Conservation (phyloP, 2,888 invertebrate genomes). For the Phortica okadai region DNA sequence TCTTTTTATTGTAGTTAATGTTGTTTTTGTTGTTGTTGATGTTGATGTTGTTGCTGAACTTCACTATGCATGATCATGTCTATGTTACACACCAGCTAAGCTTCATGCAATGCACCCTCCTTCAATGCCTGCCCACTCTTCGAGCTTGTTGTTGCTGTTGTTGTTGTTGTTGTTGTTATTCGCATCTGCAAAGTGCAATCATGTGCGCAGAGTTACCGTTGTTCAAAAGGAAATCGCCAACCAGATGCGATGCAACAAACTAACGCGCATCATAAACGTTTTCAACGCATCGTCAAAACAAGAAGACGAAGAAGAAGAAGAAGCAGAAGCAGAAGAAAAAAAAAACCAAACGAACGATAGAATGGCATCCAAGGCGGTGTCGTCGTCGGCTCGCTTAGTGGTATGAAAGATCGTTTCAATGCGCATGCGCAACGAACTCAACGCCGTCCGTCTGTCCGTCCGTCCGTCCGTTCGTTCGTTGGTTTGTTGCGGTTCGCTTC, state of each 20-base stretch:
- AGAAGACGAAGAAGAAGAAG: neutral
- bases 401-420: slow-evolving; percentile 9
- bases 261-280: slow-evolving; percentile 19
- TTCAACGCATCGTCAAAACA: slow-evolving; percentile 16
- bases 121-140: neutral
- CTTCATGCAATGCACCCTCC: neutral
- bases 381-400: neutral
- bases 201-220: slow-evolving; percentile 30
- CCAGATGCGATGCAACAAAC: slow-evolving; percentile 4
- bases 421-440: slow-evolving; percentile 26
- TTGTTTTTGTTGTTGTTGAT: slow-evolving; percentile 42
- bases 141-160: slow-evolving; percentile 2
- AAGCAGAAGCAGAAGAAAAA: neutral
- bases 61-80: slow-evolving; percentile 23
- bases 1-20: slow-evolving; percentile 31
- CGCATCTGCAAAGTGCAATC: slow-evolving; percentile 29
- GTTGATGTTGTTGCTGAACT: slow-evolving; percentile 35
- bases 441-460: neutral
- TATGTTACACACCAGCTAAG: slow-evolving; percentile 10
- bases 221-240: slow-evolving; percentile 25
- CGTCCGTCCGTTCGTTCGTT: neutral
- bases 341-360: neutral
- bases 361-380: neutral
- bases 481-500: neutral
- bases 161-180: neutral